Evolutionary conservation across 2,797 vertebrate species (phyloP), one percentile per base, ranked within the genome.

Genomic region (Caiman crocodilus): DNA sequence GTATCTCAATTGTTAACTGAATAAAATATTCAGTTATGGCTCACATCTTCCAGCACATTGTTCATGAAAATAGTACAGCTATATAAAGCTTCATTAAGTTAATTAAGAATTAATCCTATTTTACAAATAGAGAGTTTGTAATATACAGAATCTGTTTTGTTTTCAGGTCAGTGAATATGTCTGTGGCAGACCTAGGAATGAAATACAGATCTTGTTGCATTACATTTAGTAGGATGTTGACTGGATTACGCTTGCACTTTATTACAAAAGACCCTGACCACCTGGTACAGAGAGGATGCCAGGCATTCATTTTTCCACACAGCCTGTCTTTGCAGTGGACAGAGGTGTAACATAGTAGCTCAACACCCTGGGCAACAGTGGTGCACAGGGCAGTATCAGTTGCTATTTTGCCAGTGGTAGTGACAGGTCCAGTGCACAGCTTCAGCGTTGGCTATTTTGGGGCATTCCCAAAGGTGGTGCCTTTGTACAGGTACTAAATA

Each of bases 121-220:
- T 91, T 71, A 73, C 23, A 86, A 84, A 57, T 71, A 82, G 67
- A 56, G 21, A 15, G 32, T 71, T 69, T 63, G 76, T 94, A 84
- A 35, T 23, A 76, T 35, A 79, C 30, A 55, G 55, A 73, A 14
- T 17, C 55, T 88, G 6, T 78, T 92, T 86, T 65, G 14, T 56
- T 69, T 84, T 2, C 71, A 18, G 28, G 28, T 32, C 3, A 1
- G 25, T n/a, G 23, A 77, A 0, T 79, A 64, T 58, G 58, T 87
- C 50, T 61, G 56, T 69, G 55, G 26, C 64, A 26, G 42, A 77
- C 56, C 28, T 63, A 89, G 85, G 56, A 81, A 23, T 73, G 20
- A 20, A 73, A 20, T 65, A 5, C 35, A 18, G 28, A 32, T 87
- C 60, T 76, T 55, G 42, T 79, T 84, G 32, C 18, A 55, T 7